Base-by-base conservation (phyloP, 2,888 invertebrate genomes). In the Seira sanloemensis region DNA sequence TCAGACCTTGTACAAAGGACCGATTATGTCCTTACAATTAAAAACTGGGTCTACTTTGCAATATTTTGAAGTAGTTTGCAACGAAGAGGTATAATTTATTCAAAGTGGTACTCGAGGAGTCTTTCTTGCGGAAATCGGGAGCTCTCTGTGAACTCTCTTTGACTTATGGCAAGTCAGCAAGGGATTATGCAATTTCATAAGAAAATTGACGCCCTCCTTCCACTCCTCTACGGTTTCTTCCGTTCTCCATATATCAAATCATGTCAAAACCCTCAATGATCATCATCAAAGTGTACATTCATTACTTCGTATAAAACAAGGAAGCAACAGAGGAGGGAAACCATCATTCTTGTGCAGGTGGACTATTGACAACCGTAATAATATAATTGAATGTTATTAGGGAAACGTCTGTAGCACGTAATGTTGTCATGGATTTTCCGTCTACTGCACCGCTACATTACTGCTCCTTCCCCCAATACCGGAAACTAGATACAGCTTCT, bases 401-500 rank as follows among this genome's bases (percentile, higher is more conserved):
- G 5, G 37, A 12, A 37, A 37, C 4, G 37, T n/a, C n/a, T n/a
- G n/a, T n/a, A n/a, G 37, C 37, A 37, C 12, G 37, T 37, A 37
- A 37, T 37, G 37, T 12, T 37, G 12, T 37, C 37, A 37, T 7
- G n/a, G 12, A 7, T 37, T 37, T 37, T 37, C 37, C 37, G 12
- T 37, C 4, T 12, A 37, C 37, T 37, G 5, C 4, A 37, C 37
- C 37, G 37, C 12, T 7, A 37, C 12, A 7, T 37, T 37, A 12
- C 37, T 37, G 12, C 37, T 37, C 37, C 25, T 66, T 67, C 65
- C 23, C 37, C 65, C 27, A 25, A 46, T 9, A 7, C 50, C 46
- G 72, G 72, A 79, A 72, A 65, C 66, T 54, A 66, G 66, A 79
- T 72, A 79, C 72, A 66, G 71, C 66, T 25, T 65, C 26, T 65